These are phyloP conservation scores for Deilephila porcellus DNA, from an alignment of 2,888 invertebrate species.

Conservation along the genomic window DNA sequence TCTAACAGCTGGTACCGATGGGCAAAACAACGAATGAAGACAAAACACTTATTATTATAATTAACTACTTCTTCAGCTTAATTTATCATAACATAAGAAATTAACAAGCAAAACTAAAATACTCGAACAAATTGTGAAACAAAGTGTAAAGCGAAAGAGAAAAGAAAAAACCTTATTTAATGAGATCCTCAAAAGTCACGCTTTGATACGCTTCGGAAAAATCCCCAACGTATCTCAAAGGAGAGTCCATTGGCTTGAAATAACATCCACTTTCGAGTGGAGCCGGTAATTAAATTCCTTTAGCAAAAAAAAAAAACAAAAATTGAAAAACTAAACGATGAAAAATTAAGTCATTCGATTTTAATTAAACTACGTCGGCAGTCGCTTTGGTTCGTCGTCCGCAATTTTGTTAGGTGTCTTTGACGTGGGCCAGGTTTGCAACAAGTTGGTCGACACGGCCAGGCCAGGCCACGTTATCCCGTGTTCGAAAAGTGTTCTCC, in stretches of 20 bases:
- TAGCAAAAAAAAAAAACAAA: conserved; percentile 24
- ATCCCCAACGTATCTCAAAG: conserved; percentile 14
- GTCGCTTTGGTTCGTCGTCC: conserved; percentile 11
- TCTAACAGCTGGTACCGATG: too few relatives aligned
- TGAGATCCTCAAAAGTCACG: conserved; percentile 3
- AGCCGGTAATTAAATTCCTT: conserved; percentile 42
- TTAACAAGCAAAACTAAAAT: conserved; percentile 2
- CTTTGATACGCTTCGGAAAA: conserved; percentile 8
- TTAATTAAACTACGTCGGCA: conserved; percentile 39
- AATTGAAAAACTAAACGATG: conserved; percentile 36
- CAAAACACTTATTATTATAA: background rate
- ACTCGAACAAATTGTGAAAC: background rate
- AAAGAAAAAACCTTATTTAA: conserved; percentile 1
- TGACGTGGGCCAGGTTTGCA: background rate
- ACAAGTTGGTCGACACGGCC: background rate
- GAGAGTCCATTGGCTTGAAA: conserved; percentile 2
- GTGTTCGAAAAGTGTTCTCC: background rate
- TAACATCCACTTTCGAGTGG: conserved; percentile 2
- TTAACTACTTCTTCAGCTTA: background rate
- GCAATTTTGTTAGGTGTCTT: conserved; percentile 5
- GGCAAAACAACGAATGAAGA: background rate
- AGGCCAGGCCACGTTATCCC: background rate
- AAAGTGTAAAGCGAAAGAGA: background rate
- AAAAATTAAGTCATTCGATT: conserved; percentile 42
- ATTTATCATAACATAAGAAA: background rate